Evolutionary conservation across 2,113 vertebrate genomes (phyloP).

Genomic region (Scartelaos histophorus): DNA sequence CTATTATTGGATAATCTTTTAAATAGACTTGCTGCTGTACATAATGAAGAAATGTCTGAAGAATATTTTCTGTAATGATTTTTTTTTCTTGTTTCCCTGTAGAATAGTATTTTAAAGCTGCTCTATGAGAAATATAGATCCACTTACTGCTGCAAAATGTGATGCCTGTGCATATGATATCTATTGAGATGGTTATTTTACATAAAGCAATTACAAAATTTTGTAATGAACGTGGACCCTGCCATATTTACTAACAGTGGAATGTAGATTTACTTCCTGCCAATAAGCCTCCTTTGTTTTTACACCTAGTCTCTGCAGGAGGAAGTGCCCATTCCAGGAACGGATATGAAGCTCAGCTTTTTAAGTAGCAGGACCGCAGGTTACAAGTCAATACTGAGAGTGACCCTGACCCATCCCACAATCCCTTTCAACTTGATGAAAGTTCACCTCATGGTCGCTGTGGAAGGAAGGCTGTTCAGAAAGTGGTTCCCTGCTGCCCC

Average conservation of each 20-base stretch:
- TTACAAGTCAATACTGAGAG: slow-evolving; percentile 92
- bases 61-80: slow-evolving; percentile 57
- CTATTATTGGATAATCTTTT: slow-evolving; percentile 57
- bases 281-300: slow-evolving; percentile 23
- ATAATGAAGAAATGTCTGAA: slow-evolving; percentile 51
- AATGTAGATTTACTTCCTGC: background rate
- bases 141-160: background rate
- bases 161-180: background rate
- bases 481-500: slow-evolving; percentile 96
- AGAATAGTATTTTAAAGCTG: slow-evolving; percentile 17
- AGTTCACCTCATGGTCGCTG: slow-evolving; percentile 96
- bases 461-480: slow-evolving; percentile 93
- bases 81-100: slow-evolving; percentile 42
- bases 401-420: slow-evolving; percentile 88
- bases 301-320: slow-evolving; percentile 87
- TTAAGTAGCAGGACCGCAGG: slow-evolving; percentile 93
- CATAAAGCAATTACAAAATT: slow-evolving; percentile 1
- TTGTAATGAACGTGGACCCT: background rate
- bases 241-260: background rate
- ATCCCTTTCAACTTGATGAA: slow-evolving; percentile 99
- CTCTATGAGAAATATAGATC: background rate
- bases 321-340: slow-evolving; percentile 87
- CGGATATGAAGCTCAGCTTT: slow-evolving; percentile 88
- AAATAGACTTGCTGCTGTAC: slow-evolving; percentile 45
- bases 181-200: slow-evolving; percentile 10